Evolutionary conservation across 2,797 vertebrate genomes (phyloP).

Genomic region (Gallirallus australis): DNA sequence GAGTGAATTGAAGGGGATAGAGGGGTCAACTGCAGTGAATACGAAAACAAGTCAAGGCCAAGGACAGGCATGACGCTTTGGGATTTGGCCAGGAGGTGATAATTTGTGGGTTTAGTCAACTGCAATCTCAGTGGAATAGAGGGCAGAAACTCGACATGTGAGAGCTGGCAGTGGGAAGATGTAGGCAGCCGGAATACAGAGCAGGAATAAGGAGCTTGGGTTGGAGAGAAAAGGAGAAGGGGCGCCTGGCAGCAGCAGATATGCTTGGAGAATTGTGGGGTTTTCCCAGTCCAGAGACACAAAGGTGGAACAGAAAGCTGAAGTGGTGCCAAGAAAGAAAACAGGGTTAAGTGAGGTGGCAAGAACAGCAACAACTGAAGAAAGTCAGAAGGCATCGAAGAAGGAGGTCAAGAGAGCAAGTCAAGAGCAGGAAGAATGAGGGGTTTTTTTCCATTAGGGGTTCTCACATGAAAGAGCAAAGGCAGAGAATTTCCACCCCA

Average conservation of each 20-base stretch:
- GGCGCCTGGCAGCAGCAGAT: neutral
- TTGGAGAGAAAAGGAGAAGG: slow-evolving; percentile 2
- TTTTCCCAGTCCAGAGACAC: slow-evolving; percentile 7
- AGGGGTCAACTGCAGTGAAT: slow-evolving; percentile 54
- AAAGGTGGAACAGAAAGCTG: neutral
- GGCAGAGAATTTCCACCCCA: neutral
- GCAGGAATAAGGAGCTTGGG: slow-evolving; percentile 37
- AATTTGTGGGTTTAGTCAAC: slow-evolving; percentile 61
- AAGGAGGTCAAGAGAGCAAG: neutral
- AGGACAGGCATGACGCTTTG: slow-evolving; percentile 45
- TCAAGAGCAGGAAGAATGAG: neutral
- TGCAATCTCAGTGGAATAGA: slow-evolving; percentile 50
- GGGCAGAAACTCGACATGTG: slow-evolving; percentile 32
- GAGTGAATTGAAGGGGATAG: slow-evolving; percentile 45
- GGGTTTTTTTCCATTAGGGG: accelerated
- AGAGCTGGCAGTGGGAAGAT: slow-evolving; percentile 25
- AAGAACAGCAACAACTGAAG: neutral
- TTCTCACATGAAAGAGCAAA: neutral
- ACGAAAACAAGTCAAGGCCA: slow-evolving; percentile 53
- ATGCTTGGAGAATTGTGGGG: slow-evolving; percentile 1
- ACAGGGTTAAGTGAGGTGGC: neutral
- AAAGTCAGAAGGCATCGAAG: neutral
- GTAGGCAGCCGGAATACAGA: slow-evolving; percentile 37
- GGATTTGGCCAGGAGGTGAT: slow-evolving; percentile 66
- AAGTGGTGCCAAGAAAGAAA: slow-evolving; percentile 29